Evolutionary conservation across 1,140 invertebrate genomes (phyloP).

Genomic region (Zaprionus nigranus): DNA sequence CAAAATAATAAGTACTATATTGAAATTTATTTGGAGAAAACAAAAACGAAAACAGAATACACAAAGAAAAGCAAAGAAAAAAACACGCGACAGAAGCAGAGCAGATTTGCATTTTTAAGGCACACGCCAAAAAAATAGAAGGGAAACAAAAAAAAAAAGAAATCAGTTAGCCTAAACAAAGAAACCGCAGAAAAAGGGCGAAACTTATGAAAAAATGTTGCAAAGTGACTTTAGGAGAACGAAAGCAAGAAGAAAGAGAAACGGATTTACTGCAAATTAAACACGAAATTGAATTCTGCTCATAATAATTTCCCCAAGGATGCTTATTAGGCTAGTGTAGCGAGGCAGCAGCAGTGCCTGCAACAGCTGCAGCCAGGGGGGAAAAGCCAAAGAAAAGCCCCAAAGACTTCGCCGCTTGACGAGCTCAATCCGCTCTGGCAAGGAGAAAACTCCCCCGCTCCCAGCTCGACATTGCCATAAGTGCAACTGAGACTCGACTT

Average conservation of each 20-base stretch:
- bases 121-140: constrained; percentile 18
- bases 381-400: constrained; percentile 41
- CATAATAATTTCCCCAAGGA: constrained; percentile 83
- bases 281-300: constrained; percentile 81
- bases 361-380: constrained; percentile 25
- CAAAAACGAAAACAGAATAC: constrained; percentile 41
- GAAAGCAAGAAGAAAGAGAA: constrained; percentile 36
- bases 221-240: constrained; percentile 4
- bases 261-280: constrained; percentile 80
- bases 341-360: neutral
- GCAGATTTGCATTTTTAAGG: constrained; percentile 65
- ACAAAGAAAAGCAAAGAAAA: neutral
- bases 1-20: constrained; percentile 63
- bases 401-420: constrained; percentile 58
- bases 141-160: constrained; percentile 24
- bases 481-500: constrained; percentile 69
- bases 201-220: constrained; percentile 31
- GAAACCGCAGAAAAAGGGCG: constrained; percentile 30
- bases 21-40: constrained; percentile 71
- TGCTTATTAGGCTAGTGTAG: constrained; percentile 64
- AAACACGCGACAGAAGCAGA: constrained; percentile 17
- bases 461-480: constrained; percentile 60
- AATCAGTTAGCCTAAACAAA: constrained; percentile 66
- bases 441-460: too few relatives aligned
- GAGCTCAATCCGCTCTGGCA: constrained; percentile 39